Percentiles rank a stretch among this genome's conserved stretches.
These are phyloP conservation scores for Rhopalosiphum maidis DNA, from an alignment of 1,140 invertebrate genomes.

Conservation along the genomic window DNA sequence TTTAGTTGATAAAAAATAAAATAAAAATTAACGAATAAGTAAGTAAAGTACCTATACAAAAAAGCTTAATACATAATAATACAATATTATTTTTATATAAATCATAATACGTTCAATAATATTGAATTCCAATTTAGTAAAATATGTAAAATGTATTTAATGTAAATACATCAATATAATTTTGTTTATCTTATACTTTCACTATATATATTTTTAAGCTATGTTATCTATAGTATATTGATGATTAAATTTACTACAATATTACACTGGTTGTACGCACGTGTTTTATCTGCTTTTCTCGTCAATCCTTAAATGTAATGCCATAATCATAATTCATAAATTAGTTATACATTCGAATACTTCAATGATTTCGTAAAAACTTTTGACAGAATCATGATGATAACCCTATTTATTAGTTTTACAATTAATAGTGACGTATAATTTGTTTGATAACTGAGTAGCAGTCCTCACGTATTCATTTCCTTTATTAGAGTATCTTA, in stretches of 20 bases:
- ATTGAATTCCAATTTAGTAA: not conserved
- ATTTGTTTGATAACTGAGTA: constrained; percentile 22
- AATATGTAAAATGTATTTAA: not conserved
- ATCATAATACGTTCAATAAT: not conserved
- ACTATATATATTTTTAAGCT: not conserved
- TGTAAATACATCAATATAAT: not conserved
- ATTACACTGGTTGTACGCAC: not conserved
- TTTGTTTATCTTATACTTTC: not conserved
- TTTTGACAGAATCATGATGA: not conserved
- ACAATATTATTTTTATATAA: not conserved
- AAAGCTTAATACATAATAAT: not conserved
- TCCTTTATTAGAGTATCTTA: not conserved
- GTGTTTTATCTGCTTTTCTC: not conserved
- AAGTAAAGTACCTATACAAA: not conserved
- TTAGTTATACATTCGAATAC: not conserved
- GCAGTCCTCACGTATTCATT: constrained; percentile 31
- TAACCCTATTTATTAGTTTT: constrained; percentile 33
- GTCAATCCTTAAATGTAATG: no score
- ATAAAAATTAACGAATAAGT: not conserved
- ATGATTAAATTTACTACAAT: not conserved
- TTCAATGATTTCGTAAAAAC: constrained; percentile 9
- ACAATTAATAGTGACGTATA: constrained; percentile 38
- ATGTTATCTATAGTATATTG: not conserved
- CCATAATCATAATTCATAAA: constrained; percentile 5
- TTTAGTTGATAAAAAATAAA: no score